A percentile compares a stretch with the other conserved stretches of the same genome.
Conservation (phyloP, 2,113 vertebrate species). For the Halcyon senegalensis region DNA sequence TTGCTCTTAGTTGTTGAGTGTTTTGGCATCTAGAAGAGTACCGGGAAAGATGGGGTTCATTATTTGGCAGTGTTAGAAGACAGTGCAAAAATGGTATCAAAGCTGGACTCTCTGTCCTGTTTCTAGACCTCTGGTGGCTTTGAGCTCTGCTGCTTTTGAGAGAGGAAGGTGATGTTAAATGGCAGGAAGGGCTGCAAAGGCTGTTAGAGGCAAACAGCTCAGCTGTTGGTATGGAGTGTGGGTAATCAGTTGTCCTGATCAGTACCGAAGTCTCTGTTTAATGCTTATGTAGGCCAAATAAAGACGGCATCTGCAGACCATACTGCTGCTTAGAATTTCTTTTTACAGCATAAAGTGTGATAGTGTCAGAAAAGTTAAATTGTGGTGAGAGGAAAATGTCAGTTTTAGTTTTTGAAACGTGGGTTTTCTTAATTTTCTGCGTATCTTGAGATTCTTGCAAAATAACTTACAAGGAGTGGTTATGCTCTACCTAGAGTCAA, state of each 20-base stretch:
- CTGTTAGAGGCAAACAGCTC: neutral
- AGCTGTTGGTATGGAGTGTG: neutral
- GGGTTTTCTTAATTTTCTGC: neutral
- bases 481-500: neutral
- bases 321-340: neutral
- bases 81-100: neutral
- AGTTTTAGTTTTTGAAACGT: neutral
- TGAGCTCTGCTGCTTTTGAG: neutral
- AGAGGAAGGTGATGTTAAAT: neutral
- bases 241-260: neutral
- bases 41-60: neutral
- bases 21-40: neutral
- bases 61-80: neutral
- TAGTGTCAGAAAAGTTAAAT: neutral
- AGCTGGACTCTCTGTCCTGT: neutral
- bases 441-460: neutral
- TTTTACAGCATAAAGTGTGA: neutral
- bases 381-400: neutral
- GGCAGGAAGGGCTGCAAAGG: neutral
- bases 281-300: neutral
- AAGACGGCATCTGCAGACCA: neutral
- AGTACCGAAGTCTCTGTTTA: neutral
- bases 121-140: neutral
- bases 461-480: neutral
- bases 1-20: neutral